Conservation (phyloP, 2,113 vertebrate genomes). For the Chloebia gouldiae region DNA sequence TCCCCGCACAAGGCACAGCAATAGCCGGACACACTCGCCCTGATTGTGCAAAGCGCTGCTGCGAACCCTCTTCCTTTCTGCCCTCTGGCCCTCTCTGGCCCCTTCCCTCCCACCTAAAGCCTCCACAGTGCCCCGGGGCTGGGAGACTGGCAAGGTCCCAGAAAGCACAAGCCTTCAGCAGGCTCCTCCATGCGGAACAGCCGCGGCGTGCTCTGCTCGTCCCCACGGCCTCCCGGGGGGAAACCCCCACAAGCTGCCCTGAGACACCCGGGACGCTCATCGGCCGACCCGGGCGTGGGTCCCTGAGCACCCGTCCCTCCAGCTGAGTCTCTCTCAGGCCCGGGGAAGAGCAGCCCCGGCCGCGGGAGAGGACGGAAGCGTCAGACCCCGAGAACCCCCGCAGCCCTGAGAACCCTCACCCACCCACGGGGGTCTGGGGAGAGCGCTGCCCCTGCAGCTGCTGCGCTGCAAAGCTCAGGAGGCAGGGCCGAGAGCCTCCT, state of each 20-base stretch:
- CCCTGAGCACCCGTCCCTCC: background rate
- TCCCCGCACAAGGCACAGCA: background rate
- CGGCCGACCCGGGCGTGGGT: fast-evolving
- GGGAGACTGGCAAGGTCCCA: background rate
- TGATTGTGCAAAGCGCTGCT: fast-evolving
- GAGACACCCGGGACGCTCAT: background rate
- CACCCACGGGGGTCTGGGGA: background rate
- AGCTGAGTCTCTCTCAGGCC: background rate
- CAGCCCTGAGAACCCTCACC: background rate
- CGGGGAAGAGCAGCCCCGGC: background rate
- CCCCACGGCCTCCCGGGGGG: background rate
- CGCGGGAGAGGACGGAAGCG: too few relatives aligned
- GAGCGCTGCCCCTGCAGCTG: background rate
- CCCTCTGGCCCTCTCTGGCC: background rate
- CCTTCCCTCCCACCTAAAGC: background rate
- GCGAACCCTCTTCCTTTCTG: background rate
- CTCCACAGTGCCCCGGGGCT: background rate
- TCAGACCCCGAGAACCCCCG: background rate
- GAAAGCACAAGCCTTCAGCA: background rate
- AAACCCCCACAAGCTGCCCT: fast-evolving
- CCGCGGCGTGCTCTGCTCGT: too few relatives aligned
- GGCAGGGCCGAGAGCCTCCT: background rate
- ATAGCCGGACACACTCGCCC: background rate
- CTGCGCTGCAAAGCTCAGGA: background rate
- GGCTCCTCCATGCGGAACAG: background rate